Evolutionary conservation across 1,140 invertebrate species (phyloP), one percentile per base, ranked within the genome.

Genomic region (Macrostomum lignano): DNA sequence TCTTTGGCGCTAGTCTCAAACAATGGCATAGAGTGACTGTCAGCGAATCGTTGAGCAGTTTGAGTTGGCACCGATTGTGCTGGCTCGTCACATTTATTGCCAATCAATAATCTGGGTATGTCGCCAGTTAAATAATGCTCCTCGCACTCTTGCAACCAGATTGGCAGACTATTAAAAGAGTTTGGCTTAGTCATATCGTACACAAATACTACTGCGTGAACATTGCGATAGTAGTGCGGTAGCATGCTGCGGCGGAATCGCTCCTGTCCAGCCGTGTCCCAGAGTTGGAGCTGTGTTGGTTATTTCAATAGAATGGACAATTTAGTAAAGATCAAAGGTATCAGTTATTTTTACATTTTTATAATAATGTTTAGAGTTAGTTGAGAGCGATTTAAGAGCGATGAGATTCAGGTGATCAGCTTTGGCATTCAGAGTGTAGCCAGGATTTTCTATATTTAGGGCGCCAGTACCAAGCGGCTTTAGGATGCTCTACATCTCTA

Each of bases 1-100:
- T 73, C 60, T 39, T 69, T 65, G 0, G 73, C 72, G 9, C 72
- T 74, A 7, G 73, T 76, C 52, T 76, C 73, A 54, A 75, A 75
- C 23, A 74, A 52, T 53, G 57, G 71, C 71, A 75, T 73, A 37
- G 67, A 65, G 52, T 73, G 64, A 30, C 63, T 56, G 47, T 74
- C 72, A 3, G 71, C 71, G 50, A 73, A 67, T 32, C 66, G 61
- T 48, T 55, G 54, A 4, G 54, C 52, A 2, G 9, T 19, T 15
- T 40, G 19, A 35, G 69, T 65, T 17, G 69, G 74, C 33, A 64
- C 65, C 2, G 75, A 66, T 3, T 62, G 58, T n/a, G 65, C 58
- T 35, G 58, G 52, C 2, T 62, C 61, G 31, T 52, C 55, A 48
- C 50, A 55, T 38, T 54, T 56, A 35, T 53, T 53, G 37, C 72